Conservation (phyloP, 2,797 vertebrate species). For the Brachyrhaphis roseni region DNA sequence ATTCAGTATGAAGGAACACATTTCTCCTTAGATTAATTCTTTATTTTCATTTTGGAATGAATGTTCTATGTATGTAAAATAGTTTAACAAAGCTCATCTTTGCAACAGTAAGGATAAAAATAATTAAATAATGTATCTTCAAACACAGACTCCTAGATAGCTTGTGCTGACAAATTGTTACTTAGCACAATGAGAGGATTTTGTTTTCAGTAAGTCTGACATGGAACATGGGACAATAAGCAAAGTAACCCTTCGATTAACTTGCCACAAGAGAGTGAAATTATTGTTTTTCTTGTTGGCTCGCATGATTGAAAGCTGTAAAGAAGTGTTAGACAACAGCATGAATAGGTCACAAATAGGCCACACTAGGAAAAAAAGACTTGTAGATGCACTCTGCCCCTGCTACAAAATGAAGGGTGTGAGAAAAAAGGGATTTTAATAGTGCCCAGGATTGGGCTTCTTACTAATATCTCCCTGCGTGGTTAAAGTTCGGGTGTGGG, state of each 20-base stretch:
- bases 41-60: not conserved
- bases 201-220: conserved; percentile 21
- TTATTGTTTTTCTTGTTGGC: conserved; percentile 44
- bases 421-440: conserved; percentile 76
- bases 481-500: conserved; percentile 70
- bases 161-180: conserved; percentile 8
- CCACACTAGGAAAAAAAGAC: conserved; percentile 52
- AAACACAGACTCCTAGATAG: not conserved
- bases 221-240: conserved; percentile 15
- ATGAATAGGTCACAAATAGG: conserved; percentile 62
- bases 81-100: not conserved
- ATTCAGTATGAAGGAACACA: not conserved
- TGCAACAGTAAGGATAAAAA: not conserved
- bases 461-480: conserved; percentile 59
- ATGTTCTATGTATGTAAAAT: not conserved
- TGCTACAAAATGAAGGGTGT: conserved; percentile 71
- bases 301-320: conserved; percentile 66
- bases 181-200: conserved; percentile 1
- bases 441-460: conserved; percentile 63
- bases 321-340: conserved; percentile 59
- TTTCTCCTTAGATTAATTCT: not conserved
- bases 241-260: conserved; percentile 54
- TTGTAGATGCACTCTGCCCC: conserved; percentile 70
- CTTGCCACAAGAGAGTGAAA: conserved; percentile 51
- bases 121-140: not conserved